Evolutionary conservation across 2,888 invertebrate genomes (phyloP).

Genomic region (Labia minor): DNA sequence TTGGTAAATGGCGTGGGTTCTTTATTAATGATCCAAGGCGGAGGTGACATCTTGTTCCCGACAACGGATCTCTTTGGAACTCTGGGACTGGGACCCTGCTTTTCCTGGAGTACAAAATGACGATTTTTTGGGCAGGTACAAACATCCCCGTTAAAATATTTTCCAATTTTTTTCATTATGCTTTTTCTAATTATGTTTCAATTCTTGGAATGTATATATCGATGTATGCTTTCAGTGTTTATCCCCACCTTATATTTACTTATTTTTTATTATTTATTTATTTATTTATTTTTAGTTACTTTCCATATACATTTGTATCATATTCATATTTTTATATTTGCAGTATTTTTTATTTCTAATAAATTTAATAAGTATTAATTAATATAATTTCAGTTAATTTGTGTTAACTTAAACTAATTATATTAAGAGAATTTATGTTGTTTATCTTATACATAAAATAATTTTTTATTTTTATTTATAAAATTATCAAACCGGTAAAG

Average conservation of each 20-base stretch:
- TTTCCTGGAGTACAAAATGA: slow-evolving; percentile 66
- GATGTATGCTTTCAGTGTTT: neutral
- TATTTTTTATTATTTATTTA: neutral
- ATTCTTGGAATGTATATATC: slow-evolving; percentile 19
- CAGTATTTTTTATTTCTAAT: too few species aligned
- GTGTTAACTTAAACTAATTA: too few species aligned
- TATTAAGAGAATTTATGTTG: too few species aligned
- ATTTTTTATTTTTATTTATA: too few species aligned
- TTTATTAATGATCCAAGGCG: slow-evolving; percentile 43
- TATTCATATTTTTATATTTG: too few species aligned
- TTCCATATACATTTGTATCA: too few species aligned
- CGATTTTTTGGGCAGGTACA: slow-evolving; percentile 73
- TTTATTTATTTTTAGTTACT: too few species aligned
- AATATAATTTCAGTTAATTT: too few species aligned
- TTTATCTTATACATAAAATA: too few species aligned
- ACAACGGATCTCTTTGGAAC: slow-evolving; percentile 60
- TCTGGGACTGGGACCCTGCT: slow-evolving; percentile 77
- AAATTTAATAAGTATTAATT: too few species aligned
- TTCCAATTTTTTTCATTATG: neutral
- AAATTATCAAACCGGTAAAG: too few species aligned
- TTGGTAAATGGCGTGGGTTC: too few species aligned
- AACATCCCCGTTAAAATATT: neutral
- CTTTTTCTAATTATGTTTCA: slow-evolving; percentile 22
- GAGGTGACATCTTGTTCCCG: slow-evolving; percentile 62
- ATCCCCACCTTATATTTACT: neutral